Evolutionary conservation across 2,797 vertebrate genomes (phyloP).

Genomic region (Heteromormyrus szaboi): DNA sequence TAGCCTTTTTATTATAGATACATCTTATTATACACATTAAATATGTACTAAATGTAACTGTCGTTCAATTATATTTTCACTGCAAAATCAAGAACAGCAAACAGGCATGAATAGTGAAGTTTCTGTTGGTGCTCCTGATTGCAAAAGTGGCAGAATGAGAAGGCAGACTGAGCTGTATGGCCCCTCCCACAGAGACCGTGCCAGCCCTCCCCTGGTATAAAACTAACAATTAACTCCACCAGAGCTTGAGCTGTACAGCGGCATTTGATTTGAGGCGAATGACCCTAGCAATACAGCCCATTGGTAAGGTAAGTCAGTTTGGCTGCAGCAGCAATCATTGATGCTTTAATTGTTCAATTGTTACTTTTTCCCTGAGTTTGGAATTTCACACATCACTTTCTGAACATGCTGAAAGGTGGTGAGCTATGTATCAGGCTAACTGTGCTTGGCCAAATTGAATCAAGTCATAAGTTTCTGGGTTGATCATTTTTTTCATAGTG

Average conservation of each 20-base stretch:
- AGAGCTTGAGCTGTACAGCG: slow-evolving; percentile 11
- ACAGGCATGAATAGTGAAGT: neutral
- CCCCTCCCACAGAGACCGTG: slow-evolving; percentile 31
- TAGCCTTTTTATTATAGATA: neutral
- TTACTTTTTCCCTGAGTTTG: neutral
- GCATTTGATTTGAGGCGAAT: slow-evolving; percentile 26
- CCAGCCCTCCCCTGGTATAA: slow-evolving; percentile 27
- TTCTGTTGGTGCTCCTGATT: neutral
- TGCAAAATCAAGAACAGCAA: neutral
- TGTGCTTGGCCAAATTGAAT: neutral
- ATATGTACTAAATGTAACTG: neutral
- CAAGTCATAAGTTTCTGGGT: neutral
- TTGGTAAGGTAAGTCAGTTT: slow-evolving; percentile 36
- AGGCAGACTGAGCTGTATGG: neutral
- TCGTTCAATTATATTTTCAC: neutral
- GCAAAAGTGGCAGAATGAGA: neutral
- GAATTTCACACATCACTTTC: neutral
- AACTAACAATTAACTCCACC: slow-evolving; percentile 29
- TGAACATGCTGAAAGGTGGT: neutral
- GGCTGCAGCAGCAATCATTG: neutral
- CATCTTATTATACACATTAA: neutral
- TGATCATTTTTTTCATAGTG: neutral
- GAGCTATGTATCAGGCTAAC: neutral
- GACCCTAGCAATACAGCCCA: slow-evolving; percentile 24
- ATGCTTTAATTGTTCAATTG: neutral